Base-by-base conservation (phyloP, 2,113 vertebrate species). In the Sinocyclocheilus grahami region DNA sequence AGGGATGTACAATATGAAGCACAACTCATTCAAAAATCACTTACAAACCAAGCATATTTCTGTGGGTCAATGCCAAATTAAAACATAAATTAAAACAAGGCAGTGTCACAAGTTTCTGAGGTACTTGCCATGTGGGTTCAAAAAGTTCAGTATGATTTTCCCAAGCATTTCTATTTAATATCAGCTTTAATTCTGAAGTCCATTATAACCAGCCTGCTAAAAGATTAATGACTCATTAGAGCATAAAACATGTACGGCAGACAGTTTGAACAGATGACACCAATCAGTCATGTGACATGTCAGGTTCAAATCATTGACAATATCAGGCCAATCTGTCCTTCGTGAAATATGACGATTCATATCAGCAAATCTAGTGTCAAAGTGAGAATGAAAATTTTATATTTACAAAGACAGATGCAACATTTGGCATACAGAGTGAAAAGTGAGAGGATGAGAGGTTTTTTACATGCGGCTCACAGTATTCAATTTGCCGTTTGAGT, bases 351-450 rank as follows among this genome's bases (percentile, higher is more conserved):
- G 62, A 74, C 48, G 78, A 30, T 33, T 62, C 46, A 14, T 20
- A 33, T 82, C 20, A 63, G 10, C 5, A 60, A 80, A 16, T 33
- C 37, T 71, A n/a, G 16, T 18, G 53, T 58, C 69, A 33, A 58
- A 16, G 22, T 62, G 11, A 53, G 77, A 24, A 27, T 69, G 18
- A 60, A 60, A 22, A n/a, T 37, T 0, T 39, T 22, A 37, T 72
- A 76, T 58, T 87, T 79, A 81, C 83, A 82, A n/a, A 78, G 65
- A 42, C 24, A 46, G 67, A 82, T 76, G n/a, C 82, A 75, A 81
- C 13, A 20, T 72, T 79, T 58, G 39, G 78, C 46, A 84, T 74
- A 33, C 39, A 82, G 63, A 53, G 53, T 22, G 69, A 62, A 20
- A 24, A 78, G 16, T 4, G 18, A 37, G 8, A 33, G 53, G 16